Evolutionary conservation across 2,113 vertebrate genomes (phyloP).

Genomic region (Addax nasomaculatus): DNA sequence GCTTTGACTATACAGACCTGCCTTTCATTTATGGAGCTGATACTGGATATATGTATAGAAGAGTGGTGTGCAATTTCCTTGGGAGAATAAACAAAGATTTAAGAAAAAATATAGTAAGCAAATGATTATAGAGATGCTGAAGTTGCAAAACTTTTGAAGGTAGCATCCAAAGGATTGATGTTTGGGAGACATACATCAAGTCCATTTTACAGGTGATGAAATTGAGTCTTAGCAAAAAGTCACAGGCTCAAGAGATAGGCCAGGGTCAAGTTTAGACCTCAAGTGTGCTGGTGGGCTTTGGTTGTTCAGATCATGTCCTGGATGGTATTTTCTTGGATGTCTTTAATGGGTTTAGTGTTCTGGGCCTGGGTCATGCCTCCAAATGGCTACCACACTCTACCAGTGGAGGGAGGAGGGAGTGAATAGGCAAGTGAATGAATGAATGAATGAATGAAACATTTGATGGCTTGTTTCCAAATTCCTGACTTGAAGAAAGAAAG

Average conservation of each 20-base stretch:
- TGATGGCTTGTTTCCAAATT: background rate
- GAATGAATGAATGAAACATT: background rate
- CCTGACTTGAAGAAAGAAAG: background rate
- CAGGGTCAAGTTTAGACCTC: background rate
- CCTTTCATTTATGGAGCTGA: background rate
- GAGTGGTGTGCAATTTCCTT: background rate
- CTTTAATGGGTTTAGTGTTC: background rate
- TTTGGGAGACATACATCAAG: background rate
- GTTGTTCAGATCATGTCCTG: background rate
- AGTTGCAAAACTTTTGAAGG: background rate
- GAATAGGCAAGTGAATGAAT: background rate
- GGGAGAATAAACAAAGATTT: background rate
- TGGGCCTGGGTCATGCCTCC: background rate
- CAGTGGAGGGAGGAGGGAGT: background rate
- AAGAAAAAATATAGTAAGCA: background rate
- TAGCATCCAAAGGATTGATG: background rate
- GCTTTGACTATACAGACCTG: background rate
- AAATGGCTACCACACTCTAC: too few species aligned
- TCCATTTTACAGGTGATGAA: background rate
- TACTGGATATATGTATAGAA: background rate
- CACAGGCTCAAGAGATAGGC: background rate
- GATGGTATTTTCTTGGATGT: background rate
- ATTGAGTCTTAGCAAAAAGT: background rate
- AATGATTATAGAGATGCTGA: background rate
- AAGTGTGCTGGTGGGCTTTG: background rate